These are phyloP conservation scores for Diplodus puntazzo DNA, from an alignment of 2,797 vertebrate species.

Conservation along the genomic window DNA sequence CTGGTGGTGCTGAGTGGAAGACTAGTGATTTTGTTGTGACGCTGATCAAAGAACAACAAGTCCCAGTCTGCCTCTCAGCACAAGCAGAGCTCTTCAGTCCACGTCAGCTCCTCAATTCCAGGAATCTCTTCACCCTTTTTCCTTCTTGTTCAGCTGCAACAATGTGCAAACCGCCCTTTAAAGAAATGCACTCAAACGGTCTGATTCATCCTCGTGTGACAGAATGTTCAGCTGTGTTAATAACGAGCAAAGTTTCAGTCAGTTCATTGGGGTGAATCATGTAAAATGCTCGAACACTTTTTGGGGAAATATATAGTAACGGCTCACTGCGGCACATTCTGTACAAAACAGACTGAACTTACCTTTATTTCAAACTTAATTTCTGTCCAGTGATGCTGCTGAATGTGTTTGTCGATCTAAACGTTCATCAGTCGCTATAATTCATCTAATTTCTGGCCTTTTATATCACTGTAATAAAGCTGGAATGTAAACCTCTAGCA, in stretches of 20 bases:
- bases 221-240: conserved; percentile 35
- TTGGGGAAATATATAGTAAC: conserved; percentile 38
- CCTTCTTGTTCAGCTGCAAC: conserved; percentile 35
- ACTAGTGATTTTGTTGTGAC: conserved; percentile 88
- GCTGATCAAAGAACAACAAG: conserved; percentile 84
- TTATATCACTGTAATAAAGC: conserved; percentile 59
- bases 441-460: background rate
- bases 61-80: conserved; percentile 86
- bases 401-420: conserved; percentile 2
- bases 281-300: conserved; percentile 7
- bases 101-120: conserved; percentile 27
- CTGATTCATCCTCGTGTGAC: conserved; percentile 34
- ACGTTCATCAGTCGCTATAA: conserved; percentile 18
- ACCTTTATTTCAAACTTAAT: background rate
- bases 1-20: conserved; percentile 83
- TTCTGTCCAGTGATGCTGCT: no score
- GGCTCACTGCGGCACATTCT: conserved; percentile 15
- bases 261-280: conserved; percentile 34
- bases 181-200: conserved; percentile 31
- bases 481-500: background rate
- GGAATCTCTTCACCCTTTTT: conserved; percentile 18
- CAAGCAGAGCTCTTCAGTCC: conserved; percentile 71
- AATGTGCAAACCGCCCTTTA: conserved; percentile 14
- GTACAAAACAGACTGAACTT: conserved; percentile 10
- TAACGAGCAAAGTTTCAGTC: conserved; percentile 47